A percentile compares a stretch with the other conserved stretches of the same genome.
Conservation (phyloP, 2,888 invertebrate genomes). For the Apotomis turbidana region DNA sequence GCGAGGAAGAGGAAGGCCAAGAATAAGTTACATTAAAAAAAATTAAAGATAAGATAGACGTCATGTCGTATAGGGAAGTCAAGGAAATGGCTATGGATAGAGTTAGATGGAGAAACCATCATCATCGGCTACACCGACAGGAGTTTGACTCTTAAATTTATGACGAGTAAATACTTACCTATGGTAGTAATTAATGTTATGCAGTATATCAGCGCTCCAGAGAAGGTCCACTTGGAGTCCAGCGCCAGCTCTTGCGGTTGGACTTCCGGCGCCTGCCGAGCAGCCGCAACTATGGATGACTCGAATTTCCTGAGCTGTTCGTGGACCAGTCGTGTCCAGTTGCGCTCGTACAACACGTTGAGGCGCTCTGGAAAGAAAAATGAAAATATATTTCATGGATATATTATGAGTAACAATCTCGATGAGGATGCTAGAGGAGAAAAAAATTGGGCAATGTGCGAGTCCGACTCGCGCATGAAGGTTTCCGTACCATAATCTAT, state of each 20-base stretch:
- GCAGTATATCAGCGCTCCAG: conserved; percentile 92
- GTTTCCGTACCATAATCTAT: no score
- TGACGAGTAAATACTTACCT: conserved; percentile 81
- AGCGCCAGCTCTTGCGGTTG: conserved; percentile 73
- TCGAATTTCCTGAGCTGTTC: conserved; percentile 91
- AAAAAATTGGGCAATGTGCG: no score
- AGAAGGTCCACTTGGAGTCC: conserved; percentile 90
- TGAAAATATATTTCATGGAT: background rate
- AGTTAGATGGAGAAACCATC: no score
- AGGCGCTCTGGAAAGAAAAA: conserved; percentile 85
- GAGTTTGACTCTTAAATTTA: no score
- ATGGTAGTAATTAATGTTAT: conserved; percentile 95
- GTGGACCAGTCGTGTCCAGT: conserved; percentile 92
- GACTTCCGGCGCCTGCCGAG: conserved; percentile 79
- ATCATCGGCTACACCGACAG: no score
- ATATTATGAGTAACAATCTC: background rate
- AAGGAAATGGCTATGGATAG: no score
- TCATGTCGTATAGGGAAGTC: no score
- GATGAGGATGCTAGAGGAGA: no score
- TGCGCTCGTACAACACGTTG: conserved; percentile 92
- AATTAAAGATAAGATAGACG: no score
- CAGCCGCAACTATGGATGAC: conserved; percentile 89
- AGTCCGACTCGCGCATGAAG: no score
- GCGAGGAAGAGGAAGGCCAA: no score
- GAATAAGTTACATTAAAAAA: no score